Conservation (phyloP, 2,113 vertebrate genomes). For the Oreochromis aureus region DNA sequence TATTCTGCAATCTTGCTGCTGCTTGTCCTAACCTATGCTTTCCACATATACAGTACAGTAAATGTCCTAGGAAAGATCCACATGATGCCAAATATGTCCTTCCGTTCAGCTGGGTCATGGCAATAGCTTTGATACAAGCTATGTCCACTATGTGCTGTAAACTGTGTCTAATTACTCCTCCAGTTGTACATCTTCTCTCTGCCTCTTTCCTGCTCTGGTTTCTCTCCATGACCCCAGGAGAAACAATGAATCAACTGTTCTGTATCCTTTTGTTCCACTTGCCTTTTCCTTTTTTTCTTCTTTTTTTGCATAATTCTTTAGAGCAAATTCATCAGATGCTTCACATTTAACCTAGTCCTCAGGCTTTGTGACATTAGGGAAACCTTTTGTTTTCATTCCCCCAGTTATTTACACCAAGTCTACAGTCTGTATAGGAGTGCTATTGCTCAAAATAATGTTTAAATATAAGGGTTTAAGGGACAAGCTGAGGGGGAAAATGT, state of each 20-base stretch:
- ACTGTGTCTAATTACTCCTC: conserved; percentile 36
- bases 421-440: background rate
- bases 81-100: background rate
- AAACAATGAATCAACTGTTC: background rate
- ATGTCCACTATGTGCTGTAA: conserved; percentile 14
- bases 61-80: background rate
- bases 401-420: background rate
- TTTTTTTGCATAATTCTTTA: background rate
- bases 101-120: background rate
- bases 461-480: background rate
- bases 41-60: background rate
- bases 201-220: background rate
- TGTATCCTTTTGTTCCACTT: conserved; percentile 10
- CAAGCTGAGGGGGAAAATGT: background rate
- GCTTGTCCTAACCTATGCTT: background rate
- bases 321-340: conserved; percentile 45
- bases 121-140: background rate
- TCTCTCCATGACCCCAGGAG: conserved; percentile 1
- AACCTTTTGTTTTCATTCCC: conserved; percentile 20
- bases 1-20: background rate
- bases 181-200: background rate
- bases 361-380: conserved; percentile 11
- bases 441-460: conserved; percentile 18
- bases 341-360: conserved; percentile 14
- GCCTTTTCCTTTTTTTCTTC: background rate